These are phyloP conservation scores for Procavia capensis DNA, from an alignment of 2,113 vertebrate genomes.

Conservation along the genomic window DNA sequence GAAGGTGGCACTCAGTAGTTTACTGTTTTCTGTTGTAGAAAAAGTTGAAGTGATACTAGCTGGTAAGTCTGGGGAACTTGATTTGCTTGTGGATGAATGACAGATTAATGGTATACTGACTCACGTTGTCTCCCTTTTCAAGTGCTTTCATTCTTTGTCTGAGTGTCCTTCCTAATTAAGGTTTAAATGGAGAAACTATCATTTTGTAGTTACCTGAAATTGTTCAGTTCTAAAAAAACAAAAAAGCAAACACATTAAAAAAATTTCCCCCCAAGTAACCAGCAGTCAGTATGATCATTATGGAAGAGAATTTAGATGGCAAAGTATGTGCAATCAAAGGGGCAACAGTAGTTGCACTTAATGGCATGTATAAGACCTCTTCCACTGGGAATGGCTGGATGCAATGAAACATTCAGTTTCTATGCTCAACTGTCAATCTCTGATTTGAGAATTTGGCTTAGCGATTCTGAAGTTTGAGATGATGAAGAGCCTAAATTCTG, in stretches of 20 bases:
- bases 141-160: constrained; percentile 14
- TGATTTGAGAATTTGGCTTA: constrained; percentile 74
- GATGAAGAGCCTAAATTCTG: constrained; percentile 84
- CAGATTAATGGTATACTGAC: background rate
- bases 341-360: constrained; percentile 64
- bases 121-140: constrained; percentile 13
- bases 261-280: constrained; percentile 85
- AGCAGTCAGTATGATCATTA: constrained; percentile 91
- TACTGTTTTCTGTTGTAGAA: constrained; percentile 64
- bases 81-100: constrained; percentile 59
- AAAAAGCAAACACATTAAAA: constrained; percentile 75
- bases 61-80: constrained; percentile 61
- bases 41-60: background rate
- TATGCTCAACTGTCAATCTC: constrained; percentile 13
- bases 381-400: constrained; percentile 39
- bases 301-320: constrained; percentile 89
- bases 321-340: constrained; percentile 66
- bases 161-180: background rate
- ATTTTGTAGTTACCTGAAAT: constrained; percentile 87
- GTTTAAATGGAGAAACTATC: constrained; percentile 90
- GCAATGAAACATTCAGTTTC: constrained; percentile 26
- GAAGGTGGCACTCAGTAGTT: background rate
- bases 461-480: constrained; percentile 50
- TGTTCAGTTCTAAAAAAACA: constrained; percentile 83
- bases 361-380: background rate